Percentiles rank a stretch among this genome's conserved stretches.
These are phyloP conservation scores for Leptopterna dolabrata DNA, from an alignment of 2,888 invertebrate species.

Conservation along the genomic window DNA sequence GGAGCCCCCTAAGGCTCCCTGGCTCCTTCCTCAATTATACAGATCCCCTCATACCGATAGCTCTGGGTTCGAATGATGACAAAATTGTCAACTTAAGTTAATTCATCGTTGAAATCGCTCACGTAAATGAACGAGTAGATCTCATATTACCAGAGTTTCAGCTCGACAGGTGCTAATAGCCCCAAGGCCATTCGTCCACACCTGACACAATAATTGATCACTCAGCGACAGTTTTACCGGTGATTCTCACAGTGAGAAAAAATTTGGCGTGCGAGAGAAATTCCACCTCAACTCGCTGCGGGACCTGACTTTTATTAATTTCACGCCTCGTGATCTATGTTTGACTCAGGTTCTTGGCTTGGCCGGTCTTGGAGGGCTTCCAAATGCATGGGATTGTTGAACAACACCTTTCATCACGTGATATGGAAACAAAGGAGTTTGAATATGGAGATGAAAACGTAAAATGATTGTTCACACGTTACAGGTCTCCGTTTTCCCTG, in stretches of 20 bases:
- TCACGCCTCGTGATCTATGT: background rate
- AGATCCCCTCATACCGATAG: too few species aligned
- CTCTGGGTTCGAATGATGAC: too few species aligned
- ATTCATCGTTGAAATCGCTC: too few species aligned
- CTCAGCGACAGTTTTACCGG: background rate
- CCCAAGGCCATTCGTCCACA: background rate
- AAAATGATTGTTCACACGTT: background rate
- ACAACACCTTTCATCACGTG: background rate
- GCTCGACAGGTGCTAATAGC: background rate
- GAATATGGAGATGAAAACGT: background rate
- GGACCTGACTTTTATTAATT: background rate
- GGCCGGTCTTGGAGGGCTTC: background rate
- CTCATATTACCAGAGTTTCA: background rate
- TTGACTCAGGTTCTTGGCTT: background rate
- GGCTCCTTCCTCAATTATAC: too few species aligned
- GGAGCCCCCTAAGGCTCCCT: too few species aligned
- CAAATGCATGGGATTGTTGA: background rate
- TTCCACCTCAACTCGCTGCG: background rate
- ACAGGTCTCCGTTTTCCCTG: too few species aligned
- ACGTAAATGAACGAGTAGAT: too few species aligned
- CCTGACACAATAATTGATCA: background rate
- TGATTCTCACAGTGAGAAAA: background rate
- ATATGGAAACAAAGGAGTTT: background rate
- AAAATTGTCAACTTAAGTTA: too few species aligned
- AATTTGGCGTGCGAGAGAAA: background rate